These are phyloP conservation scores for Phrynocephalus forsythii DNA, from an alignment of 2,797 vertebrate species.

Conservation along the genomic window DNA sequence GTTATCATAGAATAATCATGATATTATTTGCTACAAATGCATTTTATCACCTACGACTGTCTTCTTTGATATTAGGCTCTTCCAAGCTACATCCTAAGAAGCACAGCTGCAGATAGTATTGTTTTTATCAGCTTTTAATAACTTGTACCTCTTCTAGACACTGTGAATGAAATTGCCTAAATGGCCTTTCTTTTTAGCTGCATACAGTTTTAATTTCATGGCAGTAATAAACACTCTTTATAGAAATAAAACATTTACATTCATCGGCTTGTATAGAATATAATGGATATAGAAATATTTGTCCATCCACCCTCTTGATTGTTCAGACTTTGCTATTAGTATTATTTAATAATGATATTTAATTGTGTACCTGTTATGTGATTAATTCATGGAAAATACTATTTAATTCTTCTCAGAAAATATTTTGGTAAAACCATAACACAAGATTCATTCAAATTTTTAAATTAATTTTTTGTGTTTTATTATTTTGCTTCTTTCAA, in stretches of 20 bases:
- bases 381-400: not conserved
- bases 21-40: not conserved
- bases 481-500: not conserved
- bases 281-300: constrained; percentile 12
- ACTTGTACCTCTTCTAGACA: not conserved
- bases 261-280: not conserved
- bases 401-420: not conserved
- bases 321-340: not conserved
- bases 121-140: not conserved
- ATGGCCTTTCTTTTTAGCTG: not conserved
- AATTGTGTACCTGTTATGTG: not conserved
- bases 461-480: not conserved
- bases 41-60: not conserved
- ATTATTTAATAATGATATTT: not conserved
- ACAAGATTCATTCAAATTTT: not conserved
- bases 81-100: not conserved
- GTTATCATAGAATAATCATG: not conserved
- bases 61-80: not conserved
- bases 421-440: not conserved
- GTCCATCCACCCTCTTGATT: not conserved
- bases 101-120: not conserved
- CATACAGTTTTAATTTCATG: not conserved
- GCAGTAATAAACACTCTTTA: not conserved
- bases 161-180: not conserved
- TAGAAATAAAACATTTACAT: not conserved